Evolutionary conservation across 2,113 vertebrate genomes (phyloP), one percentile per base, ranked within the genome.

Genomic region (Tupaia tana): DNA sequence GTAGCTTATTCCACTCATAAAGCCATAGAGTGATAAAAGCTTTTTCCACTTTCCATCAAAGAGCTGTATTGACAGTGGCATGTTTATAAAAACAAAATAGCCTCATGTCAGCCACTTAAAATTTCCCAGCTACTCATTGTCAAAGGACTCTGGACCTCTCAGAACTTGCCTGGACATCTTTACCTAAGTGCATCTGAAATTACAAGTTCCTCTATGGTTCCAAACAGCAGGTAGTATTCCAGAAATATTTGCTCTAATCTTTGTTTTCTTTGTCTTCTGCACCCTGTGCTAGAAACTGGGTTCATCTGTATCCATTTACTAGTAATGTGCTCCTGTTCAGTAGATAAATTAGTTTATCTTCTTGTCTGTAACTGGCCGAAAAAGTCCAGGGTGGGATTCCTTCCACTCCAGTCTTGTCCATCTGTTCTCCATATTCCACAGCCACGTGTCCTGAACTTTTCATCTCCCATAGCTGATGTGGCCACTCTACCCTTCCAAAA

Each of bases 381-480:
- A 86, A 83, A 64, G 56, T 77, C 79, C 70, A 77, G 83, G 27
- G 61, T 80, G 71, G 59, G 25, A 78, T 79, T 59, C 29, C 61
- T 24, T 82, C 70, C 70, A 83, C 29, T 29, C 71, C 14, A 78
- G 2, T 34, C 6, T 82, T 52, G 67, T 78, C 64, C 95, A 94
- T 95, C 88, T 97, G 88, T 67, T 95, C 70, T 58, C 89, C 93
- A 93, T 90, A 95, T 90, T 90, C 69, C 88, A 25, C 63, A 64
- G 59, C 85, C 78, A 89, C 9, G 7, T 95, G 89, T 89, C 63
- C 70, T 77, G 66, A 83, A 83, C 89, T 89, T 92, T 79, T 97
- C 82, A 86, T 95, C 93, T 96, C 75, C 75, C 56, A 2, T 58
- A 95, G 95, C 86, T 97, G 95, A 97, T 96, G 97, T 97, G 97